A percentile compares a stretch with the other conserved stretches of the same genome.
Evolutionary conservation across 2,113 vertebrate genomes (phyloP).

Genomic region (Dipodomys ordii): DNA sequence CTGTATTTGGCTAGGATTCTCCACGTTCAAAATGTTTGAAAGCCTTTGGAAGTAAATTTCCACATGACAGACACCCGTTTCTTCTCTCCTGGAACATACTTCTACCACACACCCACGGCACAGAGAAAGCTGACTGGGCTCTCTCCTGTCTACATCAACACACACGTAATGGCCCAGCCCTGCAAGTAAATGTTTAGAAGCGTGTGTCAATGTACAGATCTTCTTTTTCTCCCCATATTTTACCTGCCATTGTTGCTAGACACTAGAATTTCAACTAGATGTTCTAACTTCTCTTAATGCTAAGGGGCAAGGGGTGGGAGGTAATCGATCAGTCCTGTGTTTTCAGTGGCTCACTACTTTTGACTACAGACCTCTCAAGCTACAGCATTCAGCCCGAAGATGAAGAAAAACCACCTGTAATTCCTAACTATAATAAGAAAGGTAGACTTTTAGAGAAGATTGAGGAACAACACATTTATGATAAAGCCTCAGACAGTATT

Average conservation of each 20-base stretch:
- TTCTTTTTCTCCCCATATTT: background rate
- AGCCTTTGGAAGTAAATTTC: background rate
- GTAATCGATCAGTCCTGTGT: background rate
- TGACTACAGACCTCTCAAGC: background rate
- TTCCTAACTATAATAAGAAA: background rate
- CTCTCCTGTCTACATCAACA: background rate
- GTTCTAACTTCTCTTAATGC: background rate
- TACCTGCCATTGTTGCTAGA: background rate
- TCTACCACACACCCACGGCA: background rate
- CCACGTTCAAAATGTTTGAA: background rate
- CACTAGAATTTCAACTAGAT: background rate
- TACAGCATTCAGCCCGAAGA: background rate
- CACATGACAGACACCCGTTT: background rate
- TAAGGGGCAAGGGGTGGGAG: background rate
- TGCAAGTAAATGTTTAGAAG: background rate
- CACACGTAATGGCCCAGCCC: background rate
- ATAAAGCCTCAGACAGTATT: background rate
- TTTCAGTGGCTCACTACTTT: background rate
- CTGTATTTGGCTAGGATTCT: background rate
- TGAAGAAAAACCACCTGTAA: background rate
- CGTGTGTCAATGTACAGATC: background rate
- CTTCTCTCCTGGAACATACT: background rate
- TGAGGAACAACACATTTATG: conserved; percentile 3
- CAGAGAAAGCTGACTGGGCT: background rate
- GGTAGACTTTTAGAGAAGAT: background rate